Conservation (phyloP, 2,113 vertebrate species). For the Bubo blakistoni region DNA sequence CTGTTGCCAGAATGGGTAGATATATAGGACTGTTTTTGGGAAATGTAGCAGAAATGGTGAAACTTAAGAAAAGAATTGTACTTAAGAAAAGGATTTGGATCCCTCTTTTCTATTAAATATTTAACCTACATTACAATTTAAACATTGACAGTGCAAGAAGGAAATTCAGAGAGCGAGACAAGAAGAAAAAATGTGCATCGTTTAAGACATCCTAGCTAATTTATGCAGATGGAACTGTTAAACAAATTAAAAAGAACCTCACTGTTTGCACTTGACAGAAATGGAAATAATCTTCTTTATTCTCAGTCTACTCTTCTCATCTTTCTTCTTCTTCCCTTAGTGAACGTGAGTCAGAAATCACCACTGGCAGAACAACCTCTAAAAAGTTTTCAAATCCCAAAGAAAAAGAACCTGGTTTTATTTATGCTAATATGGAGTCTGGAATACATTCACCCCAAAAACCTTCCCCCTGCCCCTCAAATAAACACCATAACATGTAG, state of each 20-base stretch:
- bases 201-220: not conserved
- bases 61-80: not conserved
- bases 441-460: not conserved
- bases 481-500: not conserved
- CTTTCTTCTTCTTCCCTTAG: not conserved
- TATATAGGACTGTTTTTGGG: not conserved
- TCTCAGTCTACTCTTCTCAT: not conserved
- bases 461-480: fast-evolving
- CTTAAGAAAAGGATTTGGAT: not conserved
- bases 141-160: not conserved
- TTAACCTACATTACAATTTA: not conserved
- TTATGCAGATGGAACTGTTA: not conserved
- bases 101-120: not conserved
- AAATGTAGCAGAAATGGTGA: not conserved
- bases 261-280: not conserved
- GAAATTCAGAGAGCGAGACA: not conserved
- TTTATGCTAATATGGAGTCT: not conserved
- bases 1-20: not conserved
- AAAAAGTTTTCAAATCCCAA: not conserved
- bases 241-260: not conserved
- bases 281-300: not conserved
- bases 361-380: not conserved
- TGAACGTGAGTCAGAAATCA: not conserved
- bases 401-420: not conserved
- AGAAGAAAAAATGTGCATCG: not conserved